Conservation (phyloP, 2,113 vertebrate genomes). For the Calonectris borealis region DNA sequence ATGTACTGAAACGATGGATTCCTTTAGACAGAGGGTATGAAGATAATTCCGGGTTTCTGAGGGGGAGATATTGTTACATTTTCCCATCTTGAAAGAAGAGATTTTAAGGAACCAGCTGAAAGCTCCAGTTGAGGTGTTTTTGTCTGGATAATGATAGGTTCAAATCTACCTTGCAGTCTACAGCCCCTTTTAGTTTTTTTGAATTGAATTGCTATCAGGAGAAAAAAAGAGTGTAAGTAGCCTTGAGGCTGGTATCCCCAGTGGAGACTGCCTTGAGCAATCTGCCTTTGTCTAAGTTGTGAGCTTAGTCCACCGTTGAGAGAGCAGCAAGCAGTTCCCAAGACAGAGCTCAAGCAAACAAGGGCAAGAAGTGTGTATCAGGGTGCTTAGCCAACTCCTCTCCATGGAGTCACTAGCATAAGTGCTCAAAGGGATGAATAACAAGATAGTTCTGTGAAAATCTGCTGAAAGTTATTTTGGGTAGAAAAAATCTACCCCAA, state of each 20-base stretch:
- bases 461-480: not conserved
- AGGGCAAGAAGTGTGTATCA: not conserved
- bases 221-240: not conserved
- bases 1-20: not conserved
- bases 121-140: not conserved
- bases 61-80: not conserved
- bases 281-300: not conserved
- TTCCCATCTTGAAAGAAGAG: not conserved
- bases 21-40: not conserved
- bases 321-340: not conserved
- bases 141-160: not conserved
- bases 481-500: accelerated
- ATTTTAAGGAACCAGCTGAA: not conserved
- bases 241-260: not conserved
- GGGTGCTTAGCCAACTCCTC: not conserved
- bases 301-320: not conserved
- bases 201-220: not conserved
- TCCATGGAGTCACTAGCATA: not conserved
- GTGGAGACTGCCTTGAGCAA: not conserved
- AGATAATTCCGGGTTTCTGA: not conserved
- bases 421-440: not conserved
- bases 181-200: not conserved
- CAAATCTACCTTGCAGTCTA: not conserved
- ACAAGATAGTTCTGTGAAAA: not conserved
- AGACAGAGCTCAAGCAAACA: not conserved